These are phyloP conservation scores for Phyllostomus hastatus DNA, from an alignment of 2,113 vertebrate species.

Conservation along the genomic window DNA sequence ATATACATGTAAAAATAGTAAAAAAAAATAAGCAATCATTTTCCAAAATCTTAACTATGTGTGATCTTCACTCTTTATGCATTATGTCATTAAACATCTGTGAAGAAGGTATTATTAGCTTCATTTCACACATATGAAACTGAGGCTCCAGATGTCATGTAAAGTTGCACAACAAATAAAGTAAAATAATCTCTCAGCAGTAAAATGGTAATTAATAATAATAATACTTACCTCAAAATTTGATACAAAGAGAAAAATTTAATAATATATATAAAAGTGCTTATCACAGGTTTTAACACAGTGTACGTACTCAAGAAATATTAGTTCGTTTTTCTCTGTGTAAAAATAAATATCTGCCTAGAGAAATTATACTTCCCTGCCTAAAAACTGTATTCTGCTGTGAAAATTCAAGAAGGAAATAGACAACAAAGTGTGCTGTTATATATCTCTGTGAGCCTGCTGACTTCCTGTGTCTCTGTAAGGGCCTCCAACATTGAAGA, in stretches of 20 bases:
- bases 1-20: background rate
- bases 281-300: background rate
- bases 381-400: background rate
- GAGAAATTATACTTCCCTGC: background rate
- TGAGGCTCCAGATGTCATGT: background rate
- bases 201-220: background rate
- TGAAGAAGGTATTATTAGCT: background rate
- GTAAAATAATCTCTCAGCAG: background rate
- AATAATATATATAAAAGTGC: background rate
- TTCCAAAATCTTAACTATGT: background rate
- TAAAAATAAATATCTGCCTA: background rate
- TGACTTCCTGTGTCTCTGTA: background rate
- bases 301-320: background rate
- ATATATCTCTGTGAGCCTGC: background rate
- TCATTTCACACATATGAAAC: slow-evolving; percentile 18
- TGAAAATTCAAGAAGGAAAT: background rate
- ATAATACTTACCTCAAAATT: background rate
- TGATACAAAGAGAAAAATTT: background rate
- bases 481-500: background rate
- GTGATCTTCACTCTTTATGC: background rate
- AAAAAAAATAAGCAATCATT: background rate
- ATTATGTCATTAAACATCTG: background rate
- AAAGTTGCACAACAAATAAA: background rate
- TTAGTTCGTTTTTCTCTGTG: background rate
- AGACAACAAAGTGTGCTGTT: background rate